phyloP scores from a whole-genome alignment of 2,113 vertebrate genomes.

The Sapayoa aenigma region DNA sequence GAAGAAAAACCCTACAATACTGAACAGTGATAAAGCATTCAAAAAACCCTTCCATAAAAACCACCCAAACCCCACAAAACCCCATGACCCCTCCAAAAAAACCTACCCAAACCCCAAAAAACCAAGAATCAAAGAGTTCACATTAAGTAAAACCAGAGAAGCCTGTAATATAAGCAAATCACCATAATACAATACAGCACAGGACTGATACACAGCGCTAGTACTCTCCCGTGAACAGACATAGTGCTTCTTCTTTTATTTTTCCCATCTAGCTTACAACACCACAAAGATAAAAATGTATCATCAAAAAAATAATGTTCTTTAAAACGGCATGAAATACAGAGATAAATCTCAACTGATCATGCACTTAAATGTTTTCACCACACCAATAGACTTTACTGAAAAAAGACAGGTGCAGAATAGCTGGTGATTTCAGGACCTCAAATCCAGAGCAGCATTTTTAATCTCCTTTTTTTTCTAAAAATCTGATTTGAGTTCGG shows the following conservation, averaged over 20 bases:
- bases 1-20: not conserved
- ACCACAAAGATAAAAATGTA: not conserved
- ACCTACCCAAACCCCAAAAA: not conserved
- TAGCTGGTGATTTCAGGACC: not conserved
- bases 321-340: not conserved
- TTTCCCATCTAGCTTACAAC: not conserved
- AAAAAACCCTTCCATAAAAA: not conserved
- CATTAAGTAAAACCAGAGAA: not conserved
- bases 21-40: not conserved
- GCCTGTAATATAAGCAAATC: not conserved
- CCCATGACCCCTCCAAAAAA: not conserved
- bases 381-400: not conserved
- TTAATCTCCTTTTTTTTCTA: not conserved
- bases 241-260: not conserved
- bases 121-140: not conserved
- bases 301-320: not conserved
- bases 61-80: not conserved
- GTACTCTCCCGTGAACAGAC: not conserved
- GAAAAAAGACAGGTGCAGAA: not conserved
- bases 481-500: not conserved
- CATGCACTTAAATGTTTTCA: not conserved
- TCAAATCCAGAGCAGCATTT: not conserved
- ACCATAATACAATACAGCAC: not conserved
- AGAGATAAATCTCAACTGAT: not conserved
- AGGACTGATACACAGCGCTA: not conserved